These are phyloP conservation scores for Gavia stellata DNA, from an alignment of 2,113 vertebrate genomes.

Conservation along the genomic window DNA sequence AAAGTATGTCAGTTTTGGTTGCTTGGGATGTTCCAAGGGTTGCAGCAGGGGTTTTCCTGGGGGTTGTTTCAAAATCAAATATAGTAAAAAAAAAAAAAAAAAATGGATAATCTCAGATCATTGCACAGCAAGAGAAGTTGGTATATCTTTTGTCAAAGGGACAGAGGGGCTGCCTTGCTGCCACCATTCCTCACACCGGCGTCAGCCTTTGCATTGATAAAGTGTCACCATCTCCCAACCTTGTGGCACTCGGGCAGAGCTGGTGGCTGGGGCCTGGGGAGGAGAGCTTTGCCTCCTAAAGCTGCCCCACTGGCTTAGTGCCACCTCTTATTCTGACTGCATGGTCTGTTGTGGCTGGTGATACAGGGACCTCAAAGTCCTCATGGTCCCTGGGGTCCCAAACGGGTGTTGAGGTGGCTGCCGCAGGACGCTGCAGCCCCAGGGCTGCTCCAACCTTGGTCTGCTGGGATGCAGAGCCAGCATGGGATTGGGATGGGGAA, in stretches of 20 bases:
- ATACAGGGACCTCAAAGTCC: background rate
- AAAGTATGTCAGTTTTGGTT: background rate
- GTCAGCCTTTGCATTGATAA: fast-evolving
- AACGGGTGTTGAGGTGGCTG: background rate
- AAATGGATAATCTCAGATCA: background rate
- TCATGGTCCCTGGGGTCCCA: background rate
- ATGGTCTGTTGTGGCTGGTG: background rate
- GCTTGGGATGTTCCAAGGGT: background rate
- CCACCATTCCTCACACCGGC: background rate
- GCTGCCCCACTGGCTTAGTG: background rate
- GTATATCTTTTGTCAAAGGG: background rate
- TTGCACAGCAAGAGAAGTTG: background rate
- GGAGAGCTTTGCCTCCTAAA: background rate
- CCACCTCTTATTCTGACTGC: background rate
- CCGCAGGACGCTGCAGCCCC: fast-evolving
- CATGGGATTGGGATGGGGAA: background rate
- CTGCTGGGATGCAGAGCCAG: background rate
- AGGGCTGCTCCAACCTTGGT: background rate
- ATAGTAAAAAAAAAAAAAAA: background rate
- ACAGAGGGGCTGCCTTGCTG: background rate
- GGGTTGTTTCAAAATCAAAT: background rate
- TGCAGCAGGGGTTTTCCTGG: background rate
- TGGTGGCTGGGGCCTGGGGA: background rate
- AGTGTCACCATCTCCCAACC: background rate
- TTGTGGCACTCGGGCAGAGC: background rate